These are phyloP conservation scores for Rattus rattus DNA, from an alignment of 2,113 vertebrate species.

Conservation along the genomic window DNA sequence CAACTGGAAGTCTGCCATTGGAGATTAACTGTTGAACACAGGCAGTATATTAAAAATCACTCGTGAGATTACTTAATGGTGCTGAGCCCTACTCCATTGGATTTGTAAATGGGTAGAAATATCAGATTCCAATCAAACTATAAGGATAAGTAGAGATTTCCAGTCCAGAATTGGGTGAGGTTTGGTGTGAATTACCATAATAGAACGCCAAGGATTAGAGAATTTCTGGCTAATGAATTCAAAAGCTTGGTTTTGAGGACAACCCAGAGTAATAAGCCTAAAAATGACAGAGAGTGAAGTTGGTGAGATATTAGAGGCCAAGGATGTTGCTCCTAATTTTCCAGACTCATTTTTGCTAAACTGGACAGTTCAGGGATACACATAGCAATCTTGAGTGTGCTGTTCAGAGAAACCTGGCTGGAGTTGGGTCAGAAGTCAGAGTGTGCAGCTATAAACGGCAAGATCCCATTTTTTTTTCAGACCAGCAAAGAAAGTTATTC, in stretches of 20 bases:
- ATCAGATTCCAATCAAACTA: neutral
- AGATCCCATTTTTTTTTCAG: neutral
- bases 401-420: neutral
- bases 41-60: neutral
- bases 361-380: neutral
- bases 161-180: neutral
- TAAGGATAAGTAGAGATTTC: neutral
- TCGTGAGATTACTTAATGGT: neutral
- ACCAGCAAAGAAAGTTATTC: neutral
- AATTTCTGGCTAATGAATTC: neutral
- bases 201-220: too few relatives aligned
- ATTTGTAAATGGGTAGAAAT: neutral
- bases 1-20: neutral
- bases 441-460: neutral
- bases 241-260: neutral
- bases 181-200: too few relatives aligned
- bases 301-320: neutral
- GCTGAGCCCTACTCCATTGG: rapidly evolving
- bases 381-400: neutral
- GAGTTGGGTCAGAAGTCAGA: neutral
- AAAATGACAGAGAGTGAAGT: too few relatives aligned
- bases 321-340: neutral
- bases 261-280: neutral
- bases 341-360: neutral
- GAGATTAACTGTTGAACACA: neutral